Percentiles rank a stretch among this genome's conserved stretches.
phyloP scores from a whole-genome alignment of 2,797 vertebrate genomes.

The Anas bahamensis region DNA sequence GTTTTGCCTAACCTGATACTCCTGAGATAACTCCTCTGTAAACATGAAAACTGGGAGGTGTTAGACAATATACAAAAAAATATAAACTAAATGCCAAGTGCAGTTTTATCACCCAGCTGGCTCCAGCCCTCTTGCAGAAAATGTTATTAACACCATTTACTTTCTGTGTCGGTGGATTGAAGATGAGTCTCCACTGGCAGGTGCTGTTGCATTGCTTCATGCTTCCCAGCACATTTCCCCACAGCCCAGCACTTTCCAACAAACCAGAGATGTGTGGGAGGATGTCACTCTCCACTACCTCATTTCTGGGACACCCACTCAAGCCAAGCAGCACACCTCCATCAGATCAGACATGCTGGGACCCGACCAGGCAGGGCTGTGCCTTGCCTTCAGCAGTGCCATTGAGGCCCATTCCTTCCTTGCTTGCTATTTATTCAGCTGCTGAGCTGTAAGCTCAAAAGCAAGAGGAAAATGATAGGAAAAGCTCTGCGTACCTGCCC shows the following conservation, averaged over 20 bases:
- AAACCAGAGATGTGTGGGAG: background rate
- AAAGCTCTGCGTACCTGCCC: background rate
- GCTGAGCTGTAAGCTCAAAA: background rate
- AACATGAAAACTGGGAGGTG: background rate
- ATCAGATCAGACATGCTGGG: accelerated
- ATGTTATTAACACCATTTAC: accelerated
- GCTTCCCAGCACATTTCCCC: background rate
- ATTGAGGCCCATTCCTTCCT: background rate
- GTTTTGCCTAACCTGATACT: background rate
- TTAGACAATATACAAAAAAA: background rate
- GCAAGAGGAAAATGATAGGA: background rate
- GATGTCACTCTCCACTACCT: background rate
- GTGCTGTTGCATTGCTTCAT: accelerated
- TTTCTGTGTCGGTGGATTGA: background rate
- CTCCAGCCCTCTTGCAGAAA: background rate
- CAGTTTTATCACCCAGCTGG: background rate
- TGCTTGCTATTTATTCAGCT: background rate
- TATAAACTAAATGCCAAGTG: background rate
- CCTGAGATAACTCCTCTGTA: background rate
- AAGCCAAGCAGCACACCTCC: background rate
- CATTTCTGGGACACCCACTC: accelerated
- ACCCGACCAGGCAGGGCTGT: background rate
- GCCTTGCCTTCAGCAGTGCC: background rate
- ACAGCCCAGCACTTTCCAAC: background rate
- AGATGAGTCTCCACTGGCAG: background rate